Percentiles rank a stretch among this genome's conserved stretches.
Conservation (phyloP, 1,140 invertebrate species). For the Ridgeia piscesae region DNA sequence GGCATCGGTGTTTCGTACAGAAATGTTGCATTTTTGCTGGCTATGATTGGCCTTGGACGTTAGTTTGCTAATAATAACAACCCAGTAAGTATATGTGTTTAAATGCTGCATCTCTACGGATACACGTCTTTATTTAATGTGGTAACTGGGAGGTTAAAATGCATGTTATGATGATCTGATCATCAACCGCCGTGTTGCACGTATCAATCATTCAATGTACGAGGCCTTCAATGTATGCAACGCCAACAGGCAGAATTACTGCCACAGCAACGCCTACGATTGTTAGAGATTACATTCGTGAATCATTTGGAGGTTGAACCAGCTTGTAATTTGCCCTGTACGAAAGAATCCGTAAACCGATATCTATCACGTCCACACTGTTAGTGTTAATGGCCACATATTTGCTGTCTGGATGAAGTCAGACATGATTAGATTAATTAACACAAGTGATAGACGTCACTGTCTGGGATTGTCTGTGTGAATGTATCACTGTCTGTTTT, state of each 20-base stretch:
- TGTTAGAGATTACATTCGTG: neutral
- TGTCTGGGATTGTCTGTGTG: no score
- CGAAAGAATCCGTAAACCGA: neutral
- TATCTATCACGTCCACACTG: neutral
- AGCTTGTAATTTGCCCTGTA: neutral
- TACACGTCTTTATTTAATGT: neutral
- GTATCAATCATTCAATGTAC: no score
- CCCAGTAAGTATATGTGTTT: neutral
- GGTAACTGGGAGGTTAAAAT: neutral
- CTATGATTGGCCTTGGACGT: neutral
- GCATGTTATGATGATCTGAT: neutral
- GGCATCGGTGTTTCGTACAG: neutral
- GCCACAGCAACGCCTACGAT: neutral
- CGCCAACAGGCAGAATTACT: no score
- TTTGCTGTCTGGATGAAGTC: no score
- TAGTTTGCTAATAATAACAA: constrained; percentile 6
- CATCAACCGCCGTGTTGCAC: neutral
- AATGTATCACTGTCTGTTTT: neutral
- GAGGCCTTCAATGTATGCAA: no score
- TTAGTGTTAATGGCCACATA: no score
- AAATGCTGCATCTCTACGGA: neutral
- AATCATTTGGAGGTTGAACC: neutral
- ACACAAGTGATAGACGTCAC: no score
- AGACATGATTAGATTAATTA: no score
- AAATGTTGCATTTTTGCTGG: constrained; percentile 1